Conservation (phyloP, 2,113 vertebrate species). For the Chroicocephalus ridibundus region DNA sequence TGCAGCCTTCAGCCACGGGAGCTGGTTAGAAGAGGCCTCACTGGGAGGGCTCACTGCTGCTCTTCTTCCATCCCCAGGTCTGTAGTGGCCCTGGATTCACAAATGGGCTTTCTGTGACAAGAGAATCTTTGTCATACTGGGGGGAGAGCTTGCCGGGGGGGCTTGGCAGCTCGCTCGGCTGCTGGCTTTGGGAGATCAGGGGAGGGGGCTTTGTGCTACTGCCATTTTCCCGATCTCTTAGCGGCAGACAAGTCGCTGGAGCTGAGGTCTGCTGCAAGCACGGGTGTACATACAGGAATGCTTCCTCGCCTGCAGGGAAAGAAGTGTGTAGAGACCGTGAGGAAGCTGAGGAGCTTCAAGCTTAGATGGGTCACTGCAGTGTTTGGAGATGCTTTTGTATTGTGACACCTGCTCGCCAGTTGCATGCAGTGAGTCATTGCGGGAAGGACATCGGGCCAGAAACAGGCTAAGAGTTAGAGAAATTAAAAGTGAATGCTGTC, state of each 20-base stretch:
- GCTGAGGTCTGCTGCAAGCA: neutral
- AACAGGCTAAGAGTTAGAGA: neutral
- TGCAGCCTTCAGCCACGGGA: neutral
- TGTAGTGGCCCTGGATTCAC: neutral
- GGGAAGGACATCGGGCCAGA: neutral
- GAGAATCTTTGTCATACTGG: neutral
- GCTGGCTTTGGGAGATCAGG: neutral
- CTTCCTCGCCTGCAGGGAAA: neutral
- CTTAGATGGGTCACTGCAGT: neutral
- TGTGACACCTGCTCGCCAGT: neutral
- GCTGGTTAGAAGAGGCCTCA: neutral
- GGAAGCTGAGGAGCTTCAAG: neutral
- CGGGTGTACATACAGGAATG: fast-evolving
- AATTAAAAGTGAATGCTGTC: neutral
- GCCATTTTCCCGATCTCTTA: neutral
- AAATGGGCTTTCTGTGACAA: neutral
- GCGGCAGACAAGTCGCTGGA: neutral
- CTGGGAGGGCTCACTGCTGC: neutral
- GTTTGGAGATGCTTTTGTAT: neutral
- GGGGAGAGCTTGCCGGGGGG: neutral
- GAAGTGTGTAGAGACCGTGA: fast-evolving
- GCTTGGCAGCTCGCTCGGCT: neutral
- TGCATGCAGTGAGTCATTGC: neutral
- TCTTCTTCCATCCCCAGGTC: neutral
- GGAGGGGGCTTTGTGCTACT: neutral